Base-by-base conservation (phyloP, 2,113 vertebrate species). In the Indri indri region DNA sequence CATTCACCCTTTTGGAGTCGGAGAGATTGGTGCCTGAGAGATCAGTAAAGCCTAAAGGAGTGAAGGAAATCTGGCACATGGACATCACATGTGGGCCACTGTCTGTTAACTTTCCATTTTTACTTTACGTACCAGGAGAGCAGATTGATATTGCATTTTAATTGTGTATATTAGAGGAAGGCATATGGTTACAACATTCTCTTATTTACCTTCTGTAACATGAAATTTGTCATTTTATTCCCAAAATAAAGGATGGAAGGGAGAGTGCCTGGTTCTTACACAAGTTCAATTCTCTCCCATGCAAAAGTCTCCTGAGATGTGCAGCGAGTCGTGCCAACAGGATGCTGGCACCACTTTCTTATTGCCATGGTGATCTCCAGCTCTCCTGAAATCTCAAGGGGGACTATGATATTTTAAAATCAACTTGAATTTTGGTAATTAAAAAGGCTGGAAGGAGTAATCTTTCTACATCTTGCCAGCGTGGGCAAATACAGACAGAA, bases 291-390 rank as follows among this genome's bases (percentile, higher is more conserved):
- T 98, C 98, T 98, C 98, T 98, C 96, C 96, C 92, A 3, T 97
- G 98, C 57, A 77, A 71, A 96, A 89, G 97, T 98, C 98, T 98
- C 98, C 95, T 93, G 98, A 98, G 98, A 99, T 98, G 87, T 88
- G 88, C 97, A 98, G 97, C 68, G 65, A 96, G 81, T 93, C 66
- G 96, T 98, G 98, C 98, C 98, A 99, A 96, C 96, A 98, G 93
- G 98, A 97, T 96, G 96, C 81, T 99, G 98, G 98, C 98, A 98
- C 98, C 91, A 96, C 98, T 98, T 98, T 98, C 98, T 98, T 98
- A 99, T 99, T 98, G 98, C 98, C 98, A 99, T 99, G 98, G 98
- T 98, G 98, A 99, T 99, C 97, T 97, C 97, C 97, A 98, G 98
- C 97, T 98, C 98, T 98, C 97, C 97, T 98, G 97, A 98, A 98